These are phyloP conservation scores for Tuta absoluta DNA, from an alignment of 2,888 invertebrate species.

Conservation along the genomic window DNA sequence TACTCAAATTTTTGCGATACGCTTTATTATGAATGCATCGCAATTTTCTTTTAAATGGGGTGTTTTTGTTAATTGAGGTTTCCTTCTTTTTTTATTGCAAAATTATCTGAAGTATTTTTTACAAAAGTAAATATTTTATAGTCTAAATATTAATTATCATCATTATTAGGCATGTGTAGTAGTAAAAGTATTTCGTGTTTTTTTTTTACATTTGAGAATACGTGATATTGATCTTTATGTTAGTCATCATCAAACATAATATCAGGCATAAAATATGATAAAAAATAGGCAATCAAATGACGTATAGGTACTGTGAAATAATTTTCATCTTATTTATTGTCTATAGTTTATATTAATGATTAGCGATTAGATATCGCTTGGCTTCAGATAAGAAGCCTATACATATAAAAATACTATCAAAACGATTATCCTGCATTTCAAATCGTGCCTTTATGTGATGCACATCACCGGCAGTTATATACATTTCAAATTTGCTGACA, in stretches of 20 bases:
- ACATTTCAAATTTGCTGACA: conserved; percentile 16
- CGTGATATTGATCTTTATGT: not conserved
- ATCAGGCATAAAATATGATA: not conserved
- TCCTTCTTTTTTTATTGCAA: no score
- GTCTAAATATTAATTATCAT: no score
- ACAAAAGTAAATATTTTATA: no score
- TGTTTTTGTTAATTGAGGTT: no score
- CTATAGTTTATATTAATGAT: not conserved
- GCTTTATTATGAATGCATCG: no score
- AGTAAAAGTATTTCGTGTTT: no score
- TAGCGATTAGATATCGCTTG: conserved; percentile 1
- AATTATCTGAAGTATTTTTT: no score
- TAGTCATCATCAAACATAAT: not conserved
- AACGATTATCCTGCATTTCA: conserved; percentile 37
- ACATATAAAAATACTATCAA: conserved; percentile 44
- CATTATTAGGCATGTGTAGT: no score
- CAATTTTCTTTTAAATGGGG: no score
- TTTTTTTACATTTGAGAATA: not conserved
- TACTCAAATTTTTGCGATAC: no score
- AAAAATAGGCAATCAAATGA: not conserved
- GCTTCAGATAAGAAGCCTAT: conserved; percentile 29
- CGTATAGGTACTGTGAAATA: not conserved
- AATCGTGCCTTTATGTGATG: conserved; percentile 30
- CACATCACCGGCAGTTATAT: not conserved
- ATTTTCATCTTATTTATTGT: conserved; percentile 5